These are phyloP conservation scores for Machimus atricapillus DNA, from an alignment of 2,888 invertebrate species.

Conservation along the genomic window DNA sequence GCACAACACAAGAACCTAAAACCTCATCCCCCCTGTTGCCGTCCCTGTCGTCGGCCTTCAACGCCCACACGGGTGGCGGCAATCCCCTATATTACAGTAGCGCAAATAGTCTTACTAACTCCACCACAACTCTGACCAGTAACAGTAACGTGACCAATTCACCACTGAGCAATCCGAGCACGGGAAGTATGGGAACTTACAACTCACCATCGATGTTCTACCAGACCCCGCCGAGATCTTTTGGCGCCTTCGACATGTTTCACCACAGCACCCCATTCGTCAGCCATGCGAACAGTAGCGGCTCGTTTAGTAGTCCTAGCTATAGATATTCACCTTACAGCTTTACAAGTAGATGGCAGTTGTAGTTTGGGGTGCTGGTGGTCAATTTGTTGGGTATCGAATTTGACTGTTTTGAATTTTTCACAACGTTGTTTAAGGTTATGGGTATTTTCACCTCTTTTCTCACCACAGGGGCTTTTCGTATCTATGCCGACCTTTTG, in stretches of 20 bases:
- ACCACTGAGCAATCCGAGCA: slow-evolving; percentile 54
- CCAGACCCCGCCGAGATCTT: slow-evolving; percentile 59
- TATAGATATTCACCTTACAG: slow-evolving; percentile 62
- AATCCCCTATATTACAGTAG: slow-evolving; percentile 41
- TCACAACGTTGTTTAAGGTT: neutral
- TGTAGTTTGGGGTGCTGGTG: slow-evolving; percentile 50
- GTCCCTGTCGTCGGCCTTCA: slow-evolving; percentile 9
- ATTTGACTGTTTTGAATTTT: slow-evolving; percentile 9
- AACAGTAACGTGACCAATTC: slow-evolving; percentile 55
- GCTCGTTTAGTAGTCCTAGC: slow-evolving; percentile 60
- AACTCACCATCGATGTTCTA: slow-evolving; percentile 58
- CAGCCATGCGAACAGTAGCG: slow-evolving; percentile 56
- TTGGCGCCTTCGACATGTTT: slow-evolving; percentile 61
- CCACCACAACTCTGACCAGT: slow-evolving; percentile 2
- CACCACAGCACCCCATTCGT: slow-evolving; percentile 62
- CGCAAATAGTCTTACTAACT: slow-evolving; percentile 1
- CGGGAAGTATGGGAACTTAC: slow-evolving; percentile 53
- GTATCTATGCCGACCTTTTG: neutral
- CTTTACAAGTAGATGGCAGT: slow-evolving; percentile 61
- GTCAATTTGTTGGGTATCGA: neutral
- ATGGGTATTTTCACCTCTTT: neutral
- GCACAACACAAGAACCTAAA: neutral
- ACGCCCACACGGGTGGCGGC: slow-evolving; percentile 4
- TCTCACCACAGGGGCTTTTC: neutral
- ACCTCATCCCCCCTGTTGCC: slow-evolving; percentile 4